Percentiles rank a stretch among this genome's conserved stretches.
Conservation (phyloP, 64 coral and sea anemone genomes). For the Acropora yongei region DNA sequence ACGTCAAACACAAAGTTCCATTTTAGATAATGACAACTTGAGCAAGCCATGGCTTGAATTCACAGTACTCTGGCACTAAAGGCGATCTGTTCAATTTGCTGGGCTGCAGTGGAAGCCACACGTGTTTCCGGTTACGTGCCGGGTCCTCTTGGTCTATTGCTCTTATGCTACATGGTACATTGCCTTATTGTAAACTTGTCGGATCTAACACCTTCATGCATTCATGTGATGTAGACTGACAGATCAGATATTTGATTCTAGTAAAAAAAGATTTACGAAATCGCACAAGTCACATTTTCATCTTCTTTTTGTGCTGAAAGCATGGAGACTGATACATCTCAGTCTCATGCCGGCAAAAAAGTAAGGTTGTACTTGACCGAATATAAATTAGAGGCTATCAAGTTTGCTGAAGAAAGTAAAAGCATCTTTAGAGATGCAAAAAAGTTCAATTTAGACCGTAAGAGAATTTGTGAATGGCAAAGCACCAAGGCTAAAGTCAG, state of each 20-base stretch:
- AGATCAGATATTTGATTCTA: constrained; percentile 20
- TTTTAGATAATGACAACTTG: constrained; percentile 41
- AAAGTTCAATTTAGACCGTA: too few species aligned
- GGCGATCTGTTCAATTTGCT: constrained; percentile 32
- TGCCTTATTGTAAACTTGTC: constrained; percentile 25
- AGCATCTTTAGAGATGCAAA: neutral
- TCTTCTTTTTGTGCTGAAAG: too few species aligned
- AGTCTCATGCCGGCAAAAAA: too few species aligned
- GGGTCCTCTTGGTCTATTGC: constrained; percentile 33
- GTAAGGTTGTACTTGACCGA: too few species aligned
- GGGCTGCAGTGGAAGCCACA: constrained; percentile 17
- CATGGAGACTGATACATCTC: too few species aligned
- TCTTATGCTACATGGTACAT: neutral
- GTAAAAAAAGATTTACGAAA: constrained; percentile 35
- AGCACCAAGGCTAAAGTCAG: too few species aligned
- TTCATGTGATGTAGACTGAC: constrained; percentile 26
- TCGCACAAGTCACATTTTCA: neutral
- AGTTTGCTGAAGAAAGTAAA: constrained; percentile 39
- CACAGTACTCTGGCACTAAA: constrained; percentile 17
- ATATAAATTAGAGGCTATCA: neutral
- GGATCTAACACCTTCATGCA: constrained; percentile 10
- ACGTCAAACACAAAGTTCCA: constrained; percentile 71
- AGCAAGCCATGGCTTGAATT: constrained; percentile 41
- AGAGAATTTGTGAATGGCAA: too few species aligned
- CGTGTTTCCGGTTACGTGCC: constrained; percentile 29